Evolutionary conservation across 2,797 vertebrate species (phyloP).

Genomic region (Orientallactaga sibirica): DNA sequence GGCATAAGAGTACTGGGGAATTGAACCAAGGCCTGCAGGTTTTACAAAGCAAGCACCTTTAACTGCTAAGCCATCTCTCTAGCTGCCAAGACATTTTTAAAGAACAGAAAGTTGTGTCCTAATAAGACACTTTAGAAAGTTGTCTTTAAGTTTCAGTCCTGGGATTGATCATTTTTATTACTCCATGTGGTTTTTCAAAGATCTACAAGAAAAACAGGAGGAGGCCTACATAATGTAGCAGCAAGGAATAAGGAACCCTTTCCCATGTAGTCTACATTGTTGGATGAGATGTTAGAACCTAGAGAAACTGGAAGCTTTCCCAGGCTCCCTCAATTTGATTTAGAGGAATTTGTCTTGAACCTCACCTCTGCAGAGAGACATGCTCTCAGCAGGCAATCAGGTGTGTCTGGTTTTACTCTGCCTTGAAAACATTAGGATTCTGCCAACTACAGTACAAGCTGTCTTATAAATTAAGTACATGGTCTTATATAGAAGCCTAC

Average conservation of each 20-base stretch:
- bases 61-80: too few species aligned
- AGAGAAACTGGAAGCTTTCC: not conserved
- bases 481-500: not conserved
- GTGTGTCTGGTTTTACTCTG: slow-evolving; percentile 31
- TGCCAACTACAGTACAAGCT: slow-evolving; percentile 15
- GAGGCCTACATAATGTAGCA: slow-evolving; percentile 1
- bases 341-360: slow-evolving; percentile 36
- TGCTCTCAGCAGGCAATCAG: not conserved
- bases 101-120: not conserved
- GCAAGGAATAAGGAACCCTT: not conserved
- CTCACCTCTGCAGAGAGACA: slow-evolving; percentile 16
- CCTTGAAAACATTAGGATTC: slow-evolving; percentile 29
- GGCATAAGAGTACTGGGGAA: too few species aligned
- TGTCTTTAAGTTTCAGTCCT: slow-evolving; percentile 4
- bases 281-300: slow-evolving; percentile 17
- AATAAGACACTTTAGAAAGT: not conserved
- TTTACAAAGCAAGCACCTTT: too few species aligned
- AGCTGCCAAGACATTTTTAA: not conserved
- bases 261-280: not conserved
- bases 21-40: too few species aligned
- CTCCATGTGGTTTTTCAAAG: not conserved
- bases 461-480: slow-evolving; percentile 48
- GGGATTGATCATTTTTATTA: not conserved
- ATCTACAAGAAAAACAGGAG: not conserved
- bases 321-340: not conserved